phyloP scores from a whole-genome alignment of 2,113 vertebrate species.

The Anseranas semipalmata region DNA sequence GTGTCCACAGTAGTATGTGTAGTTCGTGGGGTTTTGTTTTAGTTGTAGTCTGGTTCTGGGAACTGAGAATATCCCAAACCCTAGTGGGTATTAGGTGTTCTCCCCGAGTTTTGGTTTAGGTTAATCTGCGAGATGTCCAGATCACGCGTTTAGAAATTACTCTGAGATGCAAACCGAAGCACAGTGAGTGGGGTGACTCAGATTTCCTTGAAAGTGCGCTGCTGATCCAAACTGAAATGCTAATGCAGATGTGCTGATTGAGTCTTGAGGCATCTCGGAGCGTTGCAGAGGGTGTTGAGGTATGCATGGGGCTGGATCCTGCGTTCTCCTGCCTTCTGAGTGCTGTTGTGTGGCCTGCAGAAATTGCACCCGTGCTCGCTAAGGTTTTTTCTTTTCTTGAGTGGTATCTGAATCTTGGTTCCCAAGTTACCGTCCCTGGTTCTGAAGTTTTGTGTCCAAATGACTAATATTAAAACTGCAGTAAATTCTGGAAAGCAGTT shows the following conservation, averaged over 20 bases:
- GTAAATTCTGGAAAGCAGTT: background rate
- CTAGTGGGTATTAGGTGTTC: background rate
- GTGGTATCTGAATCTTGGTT: background rate
- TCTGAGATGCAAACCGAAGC: background rate
- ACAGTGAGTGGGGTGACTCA: background rate
- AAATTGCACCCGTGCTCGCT: background rate
- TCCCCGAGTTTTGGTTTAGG: background rate
- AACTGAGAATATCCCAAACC: background rate
- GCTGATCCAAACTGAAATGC: background rate
- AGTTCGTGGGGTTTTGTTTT: background rate
- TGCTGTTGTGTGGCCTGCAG: background rate
- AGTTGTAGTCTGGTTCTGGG: background rate
- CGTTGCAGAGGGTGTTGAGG: background rate
- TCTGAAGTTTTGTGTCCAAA: background rate
- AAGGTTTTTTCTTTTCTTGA: background rate
- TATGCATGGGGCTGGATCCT: rapidly evolving
- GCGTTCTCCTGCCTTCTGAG: background rate
- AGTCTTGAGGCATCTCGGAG: background rate
- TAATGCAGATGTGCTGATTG: background rate
- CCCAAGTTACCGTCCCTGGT: background rate
- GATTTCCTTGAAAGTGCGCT: rapidly evolving
- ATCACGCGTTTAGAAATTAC: background rate
- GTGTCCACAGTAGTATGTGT: rapidly evolving
- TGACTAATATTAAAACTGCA: background rate
- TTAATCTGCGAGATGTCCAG: background rate